Percentiles rank a stretch among this genome's conserved stretches.
Conservation (phyloP, 2,113 vertebrate species). For the Tonatia bakeri region DNA sequence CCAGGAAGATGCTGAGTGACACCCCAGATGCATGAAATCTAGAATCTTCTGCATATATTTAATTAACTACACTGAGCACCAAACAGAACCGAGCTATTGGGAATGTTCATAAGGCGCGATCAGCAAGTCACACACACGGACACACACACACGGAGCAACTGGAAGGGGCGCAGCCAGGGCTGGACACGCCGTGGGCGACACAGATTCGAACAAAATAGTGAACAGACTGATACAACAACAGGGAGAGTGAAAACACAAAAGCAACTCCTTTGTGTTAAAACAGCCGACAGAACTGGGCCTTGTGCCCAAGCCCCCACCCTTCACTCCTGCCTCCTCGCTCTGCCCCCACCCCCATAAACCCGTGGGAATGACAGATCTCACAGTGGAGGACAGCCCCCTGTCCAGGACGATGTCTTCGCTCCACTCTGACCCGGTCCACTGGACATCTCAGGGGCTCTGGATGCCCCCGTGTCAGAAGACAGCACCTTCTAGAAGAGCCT, state of each 20-base stretch:
- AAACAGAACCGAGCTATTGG: background rate
- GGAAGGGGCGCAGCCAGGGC: rapidly evolving
- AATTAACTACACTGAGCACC: background rate
- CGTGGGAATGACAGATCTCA: background rate
- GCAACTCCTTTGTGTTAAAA: background rate
- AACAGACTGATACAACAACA: background rate
- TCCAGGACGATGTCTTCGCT: background rate
- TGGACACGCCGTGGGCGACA: rapidly evolving
- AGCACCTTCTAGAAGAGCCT: background rate
- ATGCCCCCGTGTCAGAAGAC: background rate
- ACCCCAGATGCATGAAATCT: background rate
- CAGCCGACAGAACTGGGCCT: too few species aligned
- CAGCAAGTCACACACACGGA: background rate
- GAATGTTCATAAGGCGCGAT: background rate
- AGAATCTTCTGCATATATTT: background rate
- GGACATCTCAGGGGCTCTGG: background rate
- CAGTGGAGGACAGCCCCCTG: background rate
- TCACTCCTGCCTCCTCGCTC: background rate
- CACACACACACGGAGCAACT: too few species aligned
- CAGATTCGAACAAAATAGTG: background rate
- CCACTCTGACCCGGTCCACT: background rate
- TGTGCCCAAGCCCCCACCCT: background rate
- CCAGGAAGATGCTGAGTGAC: background rate
- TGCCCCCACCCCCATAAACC: background rate
- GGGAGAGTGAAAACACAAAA: background rate